Evolutionary conservation across 2,113 vertebrate genomes (phyloP).

Genomic region (Phainopepla nitens): DNA sequence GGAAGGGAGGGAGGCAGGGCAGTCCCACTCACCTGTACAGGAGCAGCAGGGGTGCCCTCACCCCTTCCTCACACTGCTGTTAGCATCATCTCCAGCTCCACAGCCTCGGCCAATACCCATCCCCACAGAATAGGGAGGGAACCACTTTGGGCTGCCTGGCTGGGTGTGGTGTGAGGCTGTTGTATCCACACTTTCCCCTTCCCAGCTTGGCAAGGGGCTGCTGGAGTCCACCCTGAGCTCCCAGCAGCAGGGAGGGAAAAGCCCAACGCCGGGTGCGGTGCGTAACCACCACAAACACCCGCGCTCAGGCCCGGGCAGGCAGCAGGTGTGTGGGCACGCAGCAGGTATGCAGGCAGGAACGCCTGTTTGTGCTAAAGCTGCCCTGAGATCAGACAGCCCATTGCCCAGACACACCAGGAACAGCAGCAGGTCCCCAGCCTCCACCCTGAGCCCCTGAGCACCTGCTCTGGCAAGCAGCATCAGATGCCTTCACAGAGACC

Average conservation of each 20-base stretch:
- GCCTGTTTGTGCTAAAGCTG: background rate
- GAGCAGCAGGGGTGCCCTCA: background rate
- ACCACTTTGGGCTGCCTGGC: rapidly evolving
- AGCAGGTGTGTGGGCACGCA: background rate
- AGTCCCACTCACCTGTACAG: background rate
- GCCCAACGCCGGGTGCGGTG: rapidly evolving
- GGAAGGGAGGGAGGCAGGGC: background rate
- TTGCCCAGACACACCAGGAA: background rate
- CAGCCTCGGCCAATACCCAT: rapidly evolving
- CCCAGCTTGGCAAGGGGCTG: background rate
- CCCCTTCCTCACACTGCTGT: background rate
- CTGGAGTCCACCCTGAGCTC: background rate
- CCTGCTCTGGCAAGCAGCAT: background rate
- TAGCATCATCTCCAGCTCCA: background rate
- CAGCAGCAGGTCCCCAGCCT: background rate
- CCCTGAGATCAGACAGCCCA: background rate
- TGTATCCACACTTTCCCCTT: background rate
- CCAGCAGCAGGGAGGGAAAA: background rate
- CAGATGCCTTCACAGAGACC: background rate
- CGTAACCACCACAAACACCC: background rate
- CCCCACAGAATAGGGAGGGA: rapidly evolving
- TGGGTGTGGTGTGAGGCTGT: background rate
- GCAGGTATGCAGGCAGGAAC: background rate
- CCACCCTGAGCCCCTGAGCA: rapidly evolving
- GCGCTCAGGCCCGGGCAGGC: background rate